phyloP scores from a whole-genome alignment of 2,888 invertebrate genomes.

The Cheilosia vulpina region DNA sequence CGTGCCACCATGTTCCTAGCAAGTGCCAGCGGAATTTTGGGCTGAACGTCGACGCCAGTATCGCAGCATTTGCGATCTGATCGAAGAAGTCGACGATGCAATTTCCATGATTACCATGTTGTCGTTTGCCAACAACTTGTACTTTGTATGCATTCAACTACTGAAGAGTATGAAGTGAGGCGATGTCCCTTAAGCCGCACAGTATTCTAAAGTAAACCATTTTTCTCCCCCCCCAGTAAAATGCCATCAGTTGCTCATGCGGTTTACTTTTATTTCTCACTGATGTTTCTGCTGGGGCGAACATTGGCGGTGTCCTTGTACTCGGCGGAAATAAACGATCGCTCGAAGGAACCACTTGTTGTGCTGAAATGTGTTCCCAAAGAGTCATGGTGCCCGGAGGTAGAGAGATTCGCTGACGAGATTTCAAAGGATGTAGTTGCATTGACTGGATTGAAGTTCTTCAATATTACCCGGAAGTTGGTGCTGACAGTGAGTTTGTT shows the following conservation, averaged over 20 bases:
- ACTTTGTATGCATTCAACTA: slow-evolving; percentile 86
- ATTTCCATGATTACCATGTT: slow-evolving; percentile 84
- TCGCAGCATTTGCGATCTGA: slow-evolving; percentile 84
- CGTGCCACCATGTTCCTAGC: slow-evolving; percentile 59
- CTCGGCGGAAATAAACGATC: slow-evolving; percentile 85
- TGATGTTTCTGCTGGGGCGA: slow-evolving; percentile 85
- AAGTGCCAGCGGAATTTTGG: slow-evolving; percentile 83
- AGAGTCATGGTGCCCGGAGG: slow-evolving; percentile 83
- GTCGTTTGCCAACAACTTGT: slow-evolving; percentile 85
- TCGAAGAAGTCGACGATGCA: slow-evolving; percentile 84
- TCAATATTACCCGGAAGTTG: slow-evolving; percentile 81
- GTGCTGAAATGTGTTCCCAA: slow-evolving; percentile 83
- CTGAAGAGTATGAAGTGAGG: slow-evolving; percentile 84
- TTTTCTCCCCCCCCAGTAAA: slow-evolving; percentile 77
- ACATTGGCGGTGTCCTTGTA: slow-evolving; percentile 85
- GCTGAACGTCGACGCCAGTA: slow-evolving; percentile 84
- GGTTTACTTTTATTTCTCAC: slow-evolving; percentile 85
- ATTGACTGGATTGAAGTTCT: slow-evolving; percentile 81
- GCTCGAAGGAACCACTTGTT: slow-evolving; percentile 82
- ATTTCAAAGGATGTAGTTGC: slow-evolving; percentile 80
- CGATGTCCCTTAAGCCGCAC: not conserved
- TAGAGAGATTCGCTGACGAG: slow-evolving; percentile 80
- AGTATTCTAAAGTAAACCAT: not conserved
- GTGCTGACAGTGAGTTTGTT: slow-evolving; percentile 79
- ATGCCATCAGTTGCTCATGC: slow-evolving; percentile 82